Base-by-base conservation (phyloP, 2,797 vertebrate species). In the Cebuella pygmaea region DNA sequence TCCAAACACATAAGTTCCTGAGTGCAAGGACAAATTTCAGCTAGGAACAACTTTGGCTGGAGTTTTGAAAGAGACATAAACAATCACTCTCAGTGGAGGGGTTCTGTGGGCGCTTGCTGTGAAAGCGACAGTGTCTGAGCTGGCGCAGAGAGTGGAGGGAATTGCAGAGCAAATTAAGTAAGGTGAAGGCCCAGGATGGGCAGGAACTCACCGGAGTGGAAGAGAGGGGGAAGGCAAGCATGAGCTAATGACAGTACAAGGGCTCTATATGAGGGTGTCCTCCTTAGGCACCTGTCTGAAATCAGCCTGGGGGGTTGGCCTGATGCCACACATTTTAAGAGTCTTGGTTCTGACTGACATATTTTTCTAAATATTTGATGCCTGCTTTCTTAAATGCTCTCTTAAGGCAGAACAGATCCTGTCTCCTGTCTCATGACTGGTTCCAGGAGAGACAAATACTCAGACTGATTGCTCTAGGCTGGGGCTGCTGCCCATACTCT, bases 391-490 rank as follows among this genome's bases (percentile, higher is more conserved):
- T 64, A 57, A 96, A 72, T 50, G 48, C 12, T 81, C 17, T 72
- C 27, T 89, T 57, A 84, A 78, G n/a, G 82, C 72, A 70, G 27
- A 94, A 75, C 14, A 75, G 94, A 88, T 82, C 75, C 74, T 36
- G 55, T 84, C 26, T 94, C 67, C 36, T 27, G 6, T 33, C 70
- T 92, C 39, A 39, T 50, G 93, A 84, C 17, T 48, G 17, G 26
- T 88, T 93, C 74, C 70, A 84, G 81, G 36, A 94, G 74, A 89
- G 48, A 93, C 26, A 92, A 95, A 79, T 41, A 80, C 81, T n/a
- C 84, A 57, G 89, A 59, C 22, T 41, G 61, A 59, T 33, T 55
- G 44, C 17, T 97, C 44, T 33, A 84, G 87, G 87, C 5, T 2
- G 24, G 4, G 59, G 50, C 90, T 55, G 70, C 17, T 64, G 17